These are phyloP conservation scores for Caretta caretta DNA, from an alignment of 2,113 vertebrate species.

Conservation along the genomic window DNA sequence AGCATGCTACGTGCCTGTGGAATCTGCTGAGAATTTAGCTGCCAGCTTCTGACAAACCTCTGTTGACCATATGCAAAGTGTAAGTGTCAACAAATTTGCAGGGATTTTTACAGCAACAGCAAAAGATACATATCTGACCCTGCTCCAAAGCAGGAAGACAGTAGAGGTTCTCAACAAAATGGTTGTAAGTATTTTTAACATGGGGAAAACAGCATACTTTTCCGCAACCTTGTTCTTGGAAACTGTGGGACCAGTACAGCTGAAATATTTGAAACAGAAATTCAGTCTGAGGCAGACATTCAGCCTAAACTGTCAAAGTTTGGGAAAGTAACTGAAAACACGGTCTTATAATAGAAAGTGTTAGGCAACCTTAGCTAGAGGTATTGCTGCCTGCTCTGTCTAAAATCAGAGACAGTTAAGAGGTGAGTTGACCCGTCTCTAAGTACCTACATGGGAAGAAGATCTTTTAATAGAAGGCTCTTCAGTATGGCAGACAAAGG, in stretches of 20 bases:
- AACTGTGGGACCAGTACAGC: background rate
- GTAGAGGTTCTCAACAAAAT: background rate
- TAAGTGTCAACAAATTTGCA: background rate
- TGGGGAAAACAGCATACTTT: background rate
- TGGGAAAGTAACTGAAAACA: background rate
- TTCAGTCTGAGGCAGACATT: background rate
- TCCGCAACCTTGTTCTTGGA: background rate
- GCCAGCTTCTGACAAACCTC: background rate
- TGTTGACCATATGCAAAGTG: background rate
- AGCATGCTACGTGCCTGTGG: background rate
- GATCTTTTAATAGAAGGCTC: no score
- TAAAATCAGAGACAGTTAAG: no score
- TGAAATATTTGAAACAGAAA: background rate
- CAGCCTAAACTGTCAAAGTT: background rate
- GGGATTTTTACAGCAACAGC: background rate
- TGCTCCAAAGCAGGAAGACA: background rate
- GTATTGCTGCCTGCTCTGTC: no score
- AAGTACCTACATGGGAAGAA: no score
- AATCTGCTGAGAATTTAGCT: background rate
- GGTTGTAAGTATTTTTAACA: background rate
- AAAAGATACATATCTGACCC: background rate
- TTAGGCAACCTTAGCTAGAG: no score
- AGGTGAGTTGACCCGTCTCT: no score
- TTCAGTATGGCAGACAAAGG: no score
- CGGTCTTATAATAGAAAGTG: no score